Evolutionary conservation across 2,797 vertebrate genomes (phyloP).

Genomic region (Parotocinclus haroldoi): DNA sequence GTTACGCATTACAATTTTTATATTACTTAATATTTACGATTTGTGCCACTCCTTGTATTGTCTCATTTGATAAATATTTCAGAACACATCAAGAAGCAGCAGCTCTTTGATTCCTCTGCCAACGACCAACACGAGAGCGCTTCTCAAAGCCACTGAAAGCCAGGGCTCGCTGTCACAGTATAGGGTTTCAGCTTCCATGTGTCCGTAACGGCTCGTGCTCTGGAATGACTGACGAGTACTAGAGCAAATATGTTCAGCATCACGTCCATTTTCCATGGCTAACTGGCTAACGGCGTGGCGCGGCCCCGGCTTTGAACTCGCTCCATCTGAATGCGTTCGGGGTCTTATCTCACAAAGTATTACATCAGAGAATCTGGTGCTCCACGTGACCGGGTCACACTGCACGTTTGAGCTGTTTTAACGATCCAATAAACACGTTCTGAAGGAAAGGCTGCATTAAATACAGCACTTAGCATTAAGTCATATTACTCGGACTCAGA

Average conservation of each 20-base stretch:
- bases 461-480: too few relatives aligned
- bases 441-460: too few relatives aligned
- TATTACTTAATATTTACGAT: conserved; percentile 78
- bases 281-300: conserved; percentile 19
- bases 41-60: conserved; percentile 77
- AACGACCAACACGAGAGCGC: conserved; percentile 69
- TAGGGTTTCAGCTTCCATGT: conserved; percentile 49
- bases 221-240: conserved; percentile 40
- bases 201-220: conserved; percentile 32
- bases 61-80: conserved; percentile 80
- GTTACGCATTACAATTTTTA: conserved; percentile 70
- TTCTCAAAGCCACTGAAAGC: conserved; percentile 66
- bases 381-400: not conserved
- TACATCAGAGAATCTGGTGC: conserved; percentile 4
- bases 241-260: conserved; percentile 45
- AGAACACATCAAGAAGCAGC: conserved; percentile 73
- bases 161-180: conserved; percentile 63
- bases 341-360: conserved; percentile 6
- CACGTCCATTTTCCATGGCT: conserved; percentile 32
- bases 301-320: conserved; percentile 16
- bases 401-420: too few relatives aligned
- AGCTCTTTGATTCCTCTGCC: conserved; percentile 72
- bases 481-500: too few relatives aligned
- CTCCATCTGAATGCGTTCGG: not conserved
- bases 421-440: too few relatives aligned